Evolutionary conservation across 2,113 vertebrate genomes (phyloP), one percentile per base, ranked within the genome.

Genomic region (cat (Felis catus)): DNA sequence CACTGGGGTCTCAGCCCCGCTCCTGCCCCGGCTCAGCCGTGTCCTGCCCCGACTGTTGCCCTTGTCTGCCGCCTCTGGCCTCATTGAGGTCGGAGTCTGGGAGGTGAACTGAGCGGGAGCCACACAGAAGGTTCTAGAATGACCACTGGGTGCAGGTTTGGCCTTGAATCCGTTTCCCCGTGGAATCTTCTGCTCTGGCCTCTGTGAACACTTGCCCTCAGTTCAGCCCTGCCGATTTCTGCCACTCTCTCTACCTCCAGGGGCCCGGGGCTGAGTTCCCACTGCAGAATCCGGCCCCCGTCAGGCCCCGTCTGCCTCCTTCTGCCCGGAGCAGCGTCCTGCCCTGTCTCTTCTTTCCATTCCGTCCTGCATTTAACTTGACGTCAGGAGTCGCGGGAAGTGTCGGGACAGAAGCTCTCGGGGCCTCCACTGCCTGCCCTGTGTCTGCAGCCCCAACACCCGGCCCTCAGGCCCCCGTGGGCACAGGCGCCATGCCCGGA

Each of bases 151-250:
- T 58, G 27, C 11, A 13, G 0, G 0, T 33, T 21, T 31, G 70
- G 12, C 39, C 33, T 55, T 21, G 45, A 74, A 9, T 15, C 39
- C 58, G 1, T 4, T 9, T 2, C 3, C 55, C 7, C 0, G 4
- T 29, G 29, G 29, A 1, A 4, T 13, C 45, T 0, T 1, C 1
- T 10, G 13, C 5, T 3, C 33, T 29, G 51, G 53, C 19, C 10
- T 11, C 13, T 19, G 0, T 5, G 55, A 25, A 10, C 4, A 29
- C 6, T 29, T 45, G 23, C 6, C 6, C 0, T 13, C 36, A 2
- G 0, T 2, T 4, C 14, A 41, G 51, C 6, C 73, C 15, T 58
- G 41, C 4, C 0, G 12, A 1, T 21, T 86, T 41, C 81, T 2
- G 6, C 36, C 83, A 58, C 11, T 13, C 25, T 27, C 79, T 53